Base-by-base conservation (phyloP, 2,113 vertebrate genomes). In the Cinclus mexicanus region DNA sequence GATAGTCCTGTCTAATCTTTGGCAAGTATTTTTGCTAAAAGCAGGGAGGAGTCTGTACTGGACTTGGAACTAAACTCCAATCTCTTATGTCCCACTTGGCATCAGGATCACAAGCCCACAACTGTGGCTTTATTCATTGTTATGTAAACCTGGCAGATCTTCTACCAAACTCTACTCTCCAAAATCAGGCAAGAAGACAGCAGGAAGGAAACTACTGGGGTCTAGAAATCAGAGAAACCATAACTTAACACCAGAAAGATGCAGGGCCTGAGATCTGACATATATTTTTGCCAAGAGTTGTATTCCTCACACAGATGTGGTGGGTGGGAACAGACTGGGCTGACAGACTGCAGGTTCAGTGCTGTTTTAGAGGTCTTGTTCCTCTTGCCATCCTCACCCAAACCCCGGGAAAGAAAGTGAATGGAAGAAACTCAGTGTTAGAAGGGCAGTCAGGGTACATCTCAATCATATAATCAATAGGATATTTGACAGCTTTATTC, bases 401-500 rank as follows among this genome's bases (percentile, higher is more conserved):
- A 87, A 76, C 29, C 25, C 83, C 61, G 64, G 53, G 50, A 63
- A 94, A 90, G 75, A 72, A 91, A 82, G 5, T 19, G 42, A 85
- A 52, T n/a, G 24, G 79, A 82, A 88, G 64, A 78, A 61, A 53
- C 70, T 68, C 50, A 26, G 26, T 3, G 10, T 57, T 61, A 77
- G 88, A 82, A 94, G 76, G 89, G 75, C 91, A 86, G 33, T 33
- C 25, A 20, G 74, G 71, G 68, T 80, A 49, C 46, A 71, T 37
- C 47, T 95, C 89, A 81, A 74, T 95, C 90, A 93, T 68, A 37
- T 69, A 95, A 97, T 96, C 95, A 83, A 89, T 93, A 88, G 39
- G 68, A 31, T 74, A 50, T 94, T 67, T 93, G 93, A 84, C 65
- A 92, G 91, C 90, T 97, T 97, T 95, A 95, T 87, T 95, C 47